Base-by-base conservation (phyloP, 2,888 invertebrate genomes). In the Drosophila eohydei region DNA sequence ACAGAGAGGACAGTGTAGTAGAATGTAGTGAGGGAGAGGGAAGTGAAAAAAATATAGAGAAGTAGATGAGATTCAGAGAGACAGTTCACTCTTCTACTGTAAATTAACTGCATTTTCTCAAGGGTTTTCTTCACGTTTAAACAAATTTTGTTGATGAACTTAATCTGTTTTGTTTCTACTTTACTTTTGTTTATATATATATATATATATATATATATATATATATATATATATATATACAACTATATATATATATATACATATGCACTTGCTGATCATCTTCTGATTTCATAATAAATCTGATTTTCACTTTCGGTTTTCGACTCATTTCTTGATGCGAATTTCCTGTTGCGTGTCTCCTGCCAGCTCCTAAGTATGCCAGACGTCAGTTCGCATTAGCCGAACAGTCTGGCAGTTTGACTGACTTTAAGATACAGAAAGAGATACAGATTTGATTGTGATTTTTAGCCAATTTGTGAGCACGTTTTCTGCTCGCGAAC, bases 331-430 rank as follows among this genome's bases (percentile, higher is more conserved):
- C 7, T 44, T 44, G 48, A 41, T 7, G 26, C 6, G 26, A 54
- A 52, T 61, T 74, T 79, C 66, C 66, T 41, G 34, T 66, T 66
- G 54, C 32, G 71, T 30, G 36, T 28, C 48, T 44, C 48, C 26
- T 28, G 48, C n/a, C 48, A 6, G 30, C 48, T 16, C 61, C 57
- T 65, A 65, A 68, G 79, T 66, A 61, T 64, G 75, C 71, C 80
- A 71, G 50, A 68, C 56, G 80, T 75, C 78, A 58, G 34, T 34
- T 65, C 51, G 62, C 62, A 80, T 78, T 80, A 76, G 65, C 38
- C 71, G 16, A 44, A 16, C 48, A 58, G 66, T 57, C 66, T n/a
- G 26, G 41, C 26, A 52, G 34, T 64, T 74, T 67, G 71, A 61
- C 61, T 65, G 65, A 58, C 52, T 61, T 65, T 54, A 58, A 60